Evolutionary conservation across 1,140 invertebrate genomes (phyloP).

Genomic region (Armadillidium nasatum): DNA sequence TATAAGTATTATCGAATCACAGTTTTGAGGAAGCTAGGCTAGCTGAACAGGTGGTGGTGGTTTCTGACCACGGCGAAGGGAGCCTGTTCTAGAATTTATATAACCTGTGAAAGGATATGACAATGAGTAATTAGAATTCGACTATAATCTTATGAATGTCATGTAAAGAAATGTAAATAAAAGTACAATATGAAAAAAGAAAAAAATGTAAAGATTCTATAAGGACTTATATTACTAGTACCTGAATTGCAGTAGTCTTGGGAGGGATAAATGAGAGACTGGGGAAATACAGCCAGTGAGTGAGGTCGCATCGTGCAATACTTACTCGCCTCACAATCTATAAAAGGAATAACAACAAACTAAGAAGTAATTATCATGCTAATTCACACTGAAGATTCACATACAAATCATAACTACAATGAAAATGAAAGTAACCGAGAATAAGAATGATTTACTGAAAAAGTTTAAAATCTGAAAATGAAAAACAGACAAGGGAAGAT

Average conservation of each 20-base stretch:
- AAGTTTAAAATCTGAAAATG: no score
- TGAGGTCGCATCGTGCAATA: constrained; percentile 58
- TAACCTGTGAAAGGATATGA: constrained; percentile 45
- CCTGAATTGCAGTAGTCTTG: constrained; percentile 50
- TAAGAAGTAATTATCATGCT: constrained; percentile 24
- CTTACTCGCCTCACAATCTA: constrained; percentile 53
- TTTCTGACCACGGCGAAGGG: constrained; percentile 60
- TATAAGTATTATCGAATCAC: no score
- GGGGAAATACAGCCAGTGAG: constrained; percentile 51
- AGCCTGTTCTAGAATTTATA: constrained; percentile 46
- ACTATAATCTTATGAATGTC: not conserved
- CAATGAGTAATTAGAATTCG: not conserved
- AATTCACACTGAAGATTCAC: no score
- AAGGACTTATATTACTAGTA: constrained; percentile 17
- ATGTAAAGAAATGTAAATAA: constrained; percentile 12
- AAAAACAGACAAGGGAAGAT: no score
- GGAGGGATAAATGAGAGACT: constrained; percentile 56
- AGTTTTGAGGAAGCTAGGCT: no score
- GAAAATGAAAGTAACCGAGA: no score
- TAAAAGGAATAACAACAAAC: constrained; percentile 36
- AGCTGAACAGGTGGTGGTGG: constrained; percentile 77
- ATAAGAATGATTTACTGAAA: no score
- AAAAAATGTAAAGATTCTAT: not conserved
- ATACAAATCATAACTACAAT: no score
- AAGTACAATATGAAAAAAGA: not conserved